Percentiles rank a stretch among this genome's conserved stretches.
phyloP scores from a whole-genome alignment of 2,113 vertebrate species.

The Ophthalmolycus amberensis region DNA sequence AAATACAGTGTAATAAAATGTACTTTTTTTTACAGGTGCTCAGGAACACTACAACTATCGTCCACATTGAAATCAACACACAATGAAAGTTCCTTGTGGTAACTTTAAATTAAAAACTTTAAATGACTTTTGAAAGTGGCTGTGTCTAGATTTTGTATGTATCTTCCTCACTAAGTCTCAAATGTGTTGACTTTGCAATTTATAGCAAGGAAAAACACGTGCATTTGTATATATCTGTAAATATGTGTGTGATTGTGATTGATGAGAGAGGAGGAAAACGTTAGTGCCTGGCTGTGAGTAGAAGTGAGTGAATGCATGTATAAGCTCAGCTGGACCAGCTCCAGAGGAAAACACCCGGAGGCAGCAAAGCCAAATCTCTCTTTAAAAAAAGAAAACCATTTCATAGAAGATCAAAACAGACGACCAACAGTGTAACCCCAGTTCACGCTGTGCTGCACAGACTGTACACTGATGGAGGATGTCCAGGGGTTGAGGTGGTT shows the following conservation, averaged over 20 bases:
- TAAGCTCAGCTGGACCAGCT: neutral
- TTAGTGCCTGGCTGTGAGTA: neutral
- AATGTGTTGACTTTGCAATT: neutral
- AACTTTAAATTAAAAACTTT: too few species aligned
- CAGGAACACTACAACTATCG: too few species aligned
- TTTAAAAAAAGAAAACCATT: neutral
- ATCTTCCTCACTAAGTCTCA: neutral
- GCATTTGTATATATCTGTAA: neutral
- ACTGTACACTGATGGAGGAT: constrained; percentile 18
- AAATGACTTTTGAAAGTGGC: neutral
- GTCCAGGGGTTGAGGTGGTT: constrained; percentile 47
- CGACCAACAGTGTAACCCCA: neutral
- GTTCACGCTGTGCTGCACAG: neutral
- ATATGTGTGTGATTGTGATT: neutral
- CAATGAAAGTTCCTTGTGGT: too few species aligned
- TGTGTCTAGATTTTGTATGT: neutral
- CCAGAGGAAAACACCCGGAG: neutral
- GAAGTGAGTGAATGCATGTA: neutral
- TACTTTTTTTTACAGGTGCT: too few species aligned
- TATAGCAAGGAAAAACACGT: neutral
- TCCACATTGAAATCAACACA: too few species aligned
- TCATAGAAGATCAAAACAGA: neutral
- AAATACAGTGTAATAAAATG: too few species aligned
- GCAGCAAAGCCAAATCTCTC: neutral
- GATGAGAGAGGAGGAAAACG: neutral